phyloP scores from a whole-genome alignment of 1,140 invertebrate genomes.

The Chrysopa pallens region DNA sequence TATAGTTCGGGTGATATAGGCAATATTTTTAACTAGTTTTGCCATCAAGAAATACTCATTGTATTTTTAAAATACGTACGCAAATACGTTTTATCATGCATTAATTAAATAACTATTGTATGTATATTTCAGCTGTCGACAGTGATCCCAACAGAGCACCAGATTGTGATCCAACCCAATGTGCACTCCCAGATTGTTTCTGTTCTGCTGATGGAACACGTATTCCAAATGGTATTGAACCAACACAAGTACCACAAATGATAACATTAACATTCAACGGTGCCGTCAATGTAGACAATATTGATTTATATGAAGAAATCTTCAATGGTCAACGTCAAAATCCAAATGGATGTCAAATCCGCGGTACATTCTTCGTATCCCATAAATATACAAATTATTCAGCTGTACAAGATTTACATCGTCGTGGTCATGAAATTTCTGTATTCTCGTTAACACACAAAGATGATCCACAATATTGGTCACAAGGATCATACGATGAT shows the following conservation, averaged over 20 bases:
- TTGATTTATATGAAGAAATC: constrained; percentile 78
- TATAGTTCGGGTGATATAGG: too few relatives aligned
- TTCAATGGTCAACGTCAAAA: constrained; percentile 74
- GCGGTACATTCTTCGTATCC: constrained; percentile 87
- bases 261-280: constrained; percentile 89
- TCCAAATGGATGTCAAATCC: constrained; percentile 86
- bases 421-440: constrained; percentile 82
- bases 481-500: constrained; percentile 70
- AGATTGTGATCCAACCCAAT: constrained; percentile 76
- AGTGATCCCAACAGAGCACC: constrained; percentile 75
- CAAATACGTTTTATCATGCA: too few relatives aligned
- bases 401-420: constrained; percentile 78
- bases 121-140: constrained; percentile 50
- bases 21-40: too few relatives aligned
- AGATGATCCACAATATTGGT: constrained; percentile 80
- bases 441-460: constrained; percentile 89
- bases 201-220: constrained; percentile 83
- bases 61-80: too few relatives aligned
- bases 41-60: too few relatives aligned
- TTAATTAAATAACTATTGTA: too few relatives aligned
- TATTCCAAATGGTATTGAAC: constrained; percentile 68
- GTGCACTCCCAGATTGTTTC: constrained; percentile 79
- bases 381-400: constrained; percentile 95
- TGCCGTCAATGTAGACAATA: constrained; percentile 85
- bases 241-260: constrained; percentile 79